phyloP scores from a whole-genome alignment of 2,113 vertebrate species.

The Hippocampus comes region DNA sequence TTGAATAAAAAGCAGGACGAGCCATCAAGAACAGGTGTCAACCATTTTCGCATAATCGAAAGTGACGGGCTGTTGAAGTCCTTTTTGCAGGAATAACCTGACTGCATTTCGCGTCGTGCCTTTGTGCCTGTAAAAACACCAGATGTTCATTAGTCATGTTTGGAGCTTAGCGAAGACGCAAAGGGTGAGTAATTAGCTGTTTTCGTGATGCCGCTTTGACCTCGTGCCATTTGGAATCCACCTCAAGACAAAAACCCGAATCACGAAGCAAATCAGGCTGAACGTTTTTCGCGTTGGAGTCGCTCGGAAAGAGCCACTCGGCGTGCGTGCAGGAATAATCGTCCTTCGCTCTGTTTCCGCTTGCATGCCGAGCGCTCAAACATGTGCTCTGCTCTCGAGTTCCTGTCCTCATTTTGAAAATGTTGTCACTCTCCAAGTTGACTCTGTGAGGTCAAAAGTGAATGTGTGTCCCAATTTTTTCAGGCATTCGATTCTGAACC shows the following conservation, averaged over 20 bases:
- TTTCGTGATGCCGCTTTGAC: slow-evolving; percentile 2
- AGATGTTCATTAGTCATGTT: slow-evolving; percentile 8
- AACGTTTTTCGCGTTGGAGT: slow-evolving; percentile 18
- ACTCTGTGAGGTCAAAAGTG: neutral
- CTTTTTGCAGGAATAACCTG: neutral
- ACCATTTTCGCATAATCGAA: slow-evolving; percentile 29
- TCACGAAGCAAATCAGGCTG: neutral
- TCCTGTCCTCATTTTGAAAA: neutral
- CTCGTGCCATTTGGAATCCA: slow-evolving; percentile 1
- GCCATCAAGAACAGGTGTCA: slow-evolving; percentile 14
- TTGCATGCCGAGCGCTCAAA: neutral
- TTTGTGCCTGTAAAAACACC: neutral
- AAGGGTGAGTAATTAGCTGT: slow-evolving; percentile 5
- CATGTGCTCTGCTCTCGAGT: neutral
- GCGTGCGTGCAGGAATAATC: neutral
- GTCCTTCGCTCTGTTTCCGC: neutral
- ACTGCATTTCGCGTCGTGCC: neutral
- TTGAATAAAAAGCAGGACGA: slow-evolving; percentile 36
- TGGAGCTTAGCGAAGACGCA: neutral
- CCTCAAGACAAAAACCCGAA: neutral
- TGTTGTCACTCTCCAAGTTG: neutral
- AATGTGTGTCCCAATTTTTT: neutral
- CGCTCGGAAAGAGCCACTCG: neutral
- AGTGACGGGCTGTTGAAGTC: neutral
- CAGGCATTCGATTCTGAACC: neutral